These are phyloP conservation scores for Ptyas mucosa DNA, from an alignment of 2,113 vertebrate species.

Conservation along the genomic window DNA sequence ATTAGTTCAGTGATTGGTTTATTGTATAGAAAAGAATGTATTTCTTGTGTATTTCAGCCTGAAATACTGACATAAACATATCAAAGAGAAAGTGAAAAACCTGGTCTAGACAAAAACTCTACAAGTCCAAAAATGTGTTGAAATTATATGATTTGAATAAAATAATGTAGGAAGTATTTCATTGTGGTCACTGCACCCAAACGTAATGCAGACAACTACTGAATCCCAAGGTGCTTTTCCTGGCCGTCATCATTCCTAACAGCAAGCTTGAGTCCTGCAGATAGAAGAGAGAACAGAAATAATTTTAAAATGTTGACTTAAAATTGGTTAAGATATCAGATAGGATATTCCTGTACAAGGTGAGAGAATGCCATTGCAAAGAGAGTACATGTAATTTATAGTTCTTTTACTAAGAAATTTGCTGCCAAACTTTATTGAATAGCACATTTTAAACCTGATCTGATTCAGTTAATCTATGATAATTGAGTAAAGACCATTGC, in stretches of 20 bases:
- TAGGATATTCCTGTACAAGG: neutral
- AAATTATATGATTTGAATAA: neutral
- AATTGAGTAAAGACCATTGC: neutral
- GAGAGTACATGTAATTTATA: no score
- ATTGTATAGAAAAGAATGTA: neutral
- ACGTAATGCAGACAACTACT: neutral
- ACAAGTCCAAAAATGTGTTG: neutral
- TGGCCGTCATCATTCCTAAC: neutral
- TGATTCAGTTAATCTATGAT: neutral
- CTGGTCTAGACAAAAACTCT: neutral
- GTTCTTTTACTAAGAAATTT: neutral
- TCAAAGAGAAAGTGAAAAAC: neutral
- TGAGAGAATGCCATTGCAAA: neutral
- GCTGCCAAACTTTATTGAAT: neutral
- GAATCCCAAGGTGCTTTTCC: neutral
- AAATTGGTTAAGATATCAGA: no score
- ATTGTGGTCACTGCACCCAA: neutral
- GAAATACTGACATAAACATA: neutral
- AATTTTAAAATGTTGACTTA: neutral
- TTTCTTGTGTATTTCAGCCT: neutral
- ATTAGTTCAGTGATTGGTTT: neutral
- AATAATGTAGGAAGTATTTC: neutral
- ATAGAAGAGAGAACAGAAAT: neutral
- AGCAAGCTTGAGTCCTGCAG: neutral
- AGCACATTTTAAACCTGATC: neutral